These are phyloP conservation scores for Hyla sarda DNA, from an alignment of 2,113 vertebrate species.

Conservation along the genomic window DNA sequence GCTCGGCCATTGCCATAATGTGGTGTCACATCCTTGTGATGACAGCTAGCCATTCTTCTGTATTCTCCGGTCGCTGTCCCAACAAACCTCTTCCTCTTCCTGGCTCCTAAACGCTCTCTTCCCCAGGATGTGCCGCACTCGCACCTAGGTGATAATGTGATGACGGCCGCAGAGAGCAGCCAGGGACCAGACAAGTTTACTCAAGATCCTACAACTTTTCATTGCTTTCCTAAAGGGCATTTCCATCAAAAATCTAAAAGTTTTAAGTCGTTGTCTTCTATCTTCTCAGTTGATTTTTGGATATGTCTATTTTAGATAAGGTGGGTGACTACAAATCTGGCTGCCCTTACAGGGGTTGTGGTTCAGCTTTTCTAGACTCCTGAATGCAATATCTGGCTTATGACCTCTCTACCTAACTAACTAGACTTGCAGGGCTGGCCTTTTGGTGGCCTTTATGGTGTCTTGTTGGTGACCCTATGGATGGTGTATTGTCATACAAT, in stretches of 20 bases:
- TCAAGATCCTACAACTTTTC: neutral
- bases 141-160: constrained; percentile 40
- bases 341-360: too few species aligned
- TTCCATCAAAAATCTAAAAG: neutral
- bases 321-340: too few species aligned
- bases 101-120: neutral
- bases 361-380: too few species aligned
- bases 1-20: neutral
- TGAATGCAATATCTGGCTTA: too few species aligned
- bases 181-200: neutral
- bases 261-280: neutral
- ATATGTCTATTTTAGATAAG: too few species aligned
- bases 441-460: too few species aligned
- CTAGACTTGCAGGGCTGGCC: too few species aligned
- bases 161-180: neutral
- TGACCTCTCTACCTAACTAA: too few species aligned
- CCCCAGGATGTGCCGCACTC: constrained; percentile 31
- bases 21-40: constrained; percentile 45
- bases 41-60: constrained; percentile 30
- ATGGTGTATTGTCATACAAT: too few species aligned
- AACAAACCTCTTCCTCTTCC: constrained; percentile 42
- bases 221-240: neutral
- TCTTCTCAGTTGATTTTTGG: too few species aligned
- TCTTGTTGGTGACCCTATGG: too few species aligned
- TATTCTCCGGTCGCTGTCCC: neutral